Percentiles rank a stretch among this genome's conserved stretches.
These are phyloP conservation scores for Aromia moschata DNA, from an alignment of 2,888 invertebrate species.

Conservation along the genomic window DNA sequence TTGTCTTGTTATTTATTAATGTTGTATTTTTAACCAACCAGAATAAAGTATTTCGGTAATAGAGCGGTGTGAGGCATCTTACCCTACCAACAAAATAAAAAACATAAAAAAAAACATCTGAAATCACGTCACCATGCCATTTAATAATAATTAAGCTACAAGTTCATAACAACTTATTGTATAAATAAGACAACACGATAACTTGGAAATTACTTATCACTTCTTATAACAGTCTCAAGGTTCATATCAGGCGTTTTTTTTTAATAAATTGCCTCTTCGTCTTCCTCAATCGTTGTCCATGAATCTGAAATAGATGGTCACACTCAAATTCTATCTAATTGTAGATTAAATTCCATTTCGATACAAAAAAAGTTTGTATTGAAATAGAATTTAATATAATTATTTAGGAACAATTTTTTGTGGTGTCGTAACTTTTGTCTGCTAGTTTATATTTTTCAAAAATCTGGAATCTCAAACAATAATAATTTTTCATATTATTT, in stretches of 20 bases:
- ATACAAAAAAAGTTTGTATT: no score
- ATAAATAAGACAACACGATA: slow-evolving; percentile 9
- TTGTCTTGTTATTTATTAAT: slow-evolving; percentile 26
- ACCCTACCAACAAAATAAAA: background rate
- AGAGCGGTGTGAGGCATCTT: background rate
- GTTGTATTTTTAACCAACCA: slow-evolving; percentile 18
- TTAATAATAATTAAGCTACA: background rate
- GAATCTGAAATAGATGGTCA: slow-evolving; percentile 43
- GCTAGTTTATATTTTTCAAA: no score
- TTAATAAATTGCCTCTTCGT: slow-evolving; percentile 53
- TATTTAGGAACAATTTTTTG: no score
- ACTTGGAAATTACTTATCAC: slow-evolving; percentile 8
- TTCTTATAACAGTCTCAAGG: slow-evolving; percentile 13
- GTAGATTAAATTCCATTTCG: no score
- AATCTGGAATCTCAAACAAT: no score
- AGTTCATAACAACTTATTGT: background rate
- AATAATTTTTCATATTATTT: no score
- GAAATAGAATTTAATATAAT: no score
- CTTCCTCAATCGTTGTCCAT: slow-evolving; percentile 45
- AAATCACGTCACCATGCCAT: slow-evolving; percentile 9
- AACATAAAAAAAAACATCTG: slow-evolving; percentile 1
- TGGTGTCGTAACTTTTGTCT: no score
- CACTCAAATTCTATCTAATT: no score
- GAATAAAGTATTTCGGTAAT: slow-evolving; percentile 22
- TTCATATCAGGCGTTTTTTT: slow-evolving; percentile 46